Evolutionary conservation across 2,888 invertebrate genomes (phyloP).

Genomic region (Drosophila anomalata): DNA sequence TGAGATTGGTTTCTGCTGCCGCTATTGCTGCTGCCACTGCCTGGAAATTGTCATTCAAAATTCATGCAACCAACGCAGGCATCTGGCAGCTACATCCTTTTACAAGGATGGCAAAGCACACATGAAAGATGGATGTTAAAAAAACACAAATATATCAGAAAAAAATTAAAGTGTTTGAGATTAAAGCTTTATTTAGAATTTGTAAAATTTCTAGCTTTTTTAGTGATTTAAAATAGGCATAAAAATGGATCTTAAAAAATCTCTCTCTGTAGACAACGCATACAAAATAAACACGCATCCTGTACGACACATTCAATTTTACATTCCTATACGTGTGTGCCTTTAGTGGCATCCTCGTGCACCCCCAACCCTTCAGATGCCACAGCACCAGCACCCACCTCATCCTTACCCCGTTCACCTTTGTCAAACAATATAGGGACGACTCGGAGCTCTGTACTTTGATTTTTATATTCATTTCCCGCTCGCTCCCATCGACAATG

Average conservation of each 20-base stretch:
- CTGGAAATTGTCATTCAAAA: slow-evolving; percentile 63
- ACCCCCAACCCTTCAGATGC: neutral
- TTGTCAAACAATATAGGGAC: slow-evolving; percentile 40
- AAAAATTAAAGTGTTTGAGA: neutral
- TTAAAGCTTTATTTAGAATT: too few relatives aligned
- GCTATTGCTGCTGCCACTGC: slow-evolving; percentile 13
- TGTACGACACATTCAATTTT: slow-evolving; percentile 71
- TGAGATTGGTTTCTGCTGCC: slow-evolving; percentile 27
- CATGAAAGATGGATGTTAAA: slow-evolving; percentile 38
- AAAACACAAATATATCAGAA: neutral
- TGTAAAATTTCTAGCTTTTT: too few relatives aligned
- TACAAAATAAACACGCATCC: slow-evolving; percentile 68
- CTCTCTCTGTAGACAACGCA: neutral
- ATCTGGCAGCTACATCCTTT: slow-evolving; percentile 23
- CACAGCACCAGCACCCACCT: neutral
- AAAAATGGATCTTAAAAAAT: neutral
- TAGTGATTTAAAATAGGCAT: too few relatives aligned
- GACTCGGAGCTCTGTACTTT: slow-evolving; percentile 45
- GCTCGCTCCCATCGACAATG: slow-evolving; percentile 77
- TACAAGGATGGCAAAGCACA: slow-evolving; percentile 52
- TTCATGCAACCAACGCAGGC: slow-evolving; percentile 66
- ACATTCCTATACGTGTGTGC: slow-evolving; percentile 51
- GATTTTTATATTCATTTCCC: slow-evolving; percentile 75
- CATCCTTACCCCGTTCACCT: slow-evolving; percentile 65
- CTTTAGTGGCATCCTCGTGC: slow-evolving; percentile 5